Base-by-base conservation (phyloP, 2,888 invertebrate species). In the Zeuzera pyrina region DNA sequence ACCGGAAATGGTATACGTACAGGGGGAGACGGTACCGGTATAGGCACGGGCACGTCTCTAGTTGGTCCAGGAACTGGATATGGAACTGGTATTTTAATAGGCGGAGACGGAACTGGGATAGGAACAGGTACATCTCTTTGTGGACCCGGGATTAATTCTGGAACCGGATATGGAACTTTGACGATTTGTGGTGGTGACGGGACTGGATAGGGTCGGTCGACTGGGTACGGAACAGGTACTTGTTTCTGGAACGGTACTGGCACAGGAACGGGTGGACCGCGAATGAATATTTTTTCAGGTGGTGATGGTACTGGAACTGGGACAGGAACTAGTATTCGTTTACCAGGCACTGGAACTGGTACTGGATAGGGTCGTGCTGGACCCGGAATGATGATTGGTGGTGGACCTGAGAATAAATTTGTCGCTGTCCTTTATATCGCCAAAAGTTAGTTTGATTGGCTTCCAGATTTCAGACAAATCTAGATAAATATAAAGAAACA, bases 281-380 rank as follows among this genome's bases (percentile, higher is more conserved):
- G 59, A n/a, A 61, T 41, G 42, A 47, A 66, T 23, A 66, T 57
- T 49, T 60, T 69, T 42, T 61, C 57, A 0, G 71, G 58, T 15
- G 58, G 54, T 5, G 56, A 50, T 1, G 62, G 58, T 2, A 73
- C 43, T 38, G 60, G 70, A 2, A 69, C 65, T 1, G 74, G 73
- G 1, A 77, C 60, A 0, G 66, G 62, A 12, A 68, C 48, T 0
- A 61, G 32, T 8, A 71, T 45, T 6, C 44, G 58, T 41, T 61
- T 65, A n/a, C 68, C 62, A 2, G 57, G 57, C 6, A 58, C 47
- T 1, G 54, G 57, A 0, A 56, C 49, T 2, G 57, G 77, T 6
- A 76, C 71, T 2, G 76, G 77, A 45, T 63, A 69, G 1, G 74
- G 74, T 30, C 72, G 69, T 2, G 64, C 58, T 2, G 72, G 74